Evolutionary conservation across 2,888 invertebrate genomes (phyloP), one percentile per base, ranked within the genome.

Genomic region (Buathra laborator): DNA sequence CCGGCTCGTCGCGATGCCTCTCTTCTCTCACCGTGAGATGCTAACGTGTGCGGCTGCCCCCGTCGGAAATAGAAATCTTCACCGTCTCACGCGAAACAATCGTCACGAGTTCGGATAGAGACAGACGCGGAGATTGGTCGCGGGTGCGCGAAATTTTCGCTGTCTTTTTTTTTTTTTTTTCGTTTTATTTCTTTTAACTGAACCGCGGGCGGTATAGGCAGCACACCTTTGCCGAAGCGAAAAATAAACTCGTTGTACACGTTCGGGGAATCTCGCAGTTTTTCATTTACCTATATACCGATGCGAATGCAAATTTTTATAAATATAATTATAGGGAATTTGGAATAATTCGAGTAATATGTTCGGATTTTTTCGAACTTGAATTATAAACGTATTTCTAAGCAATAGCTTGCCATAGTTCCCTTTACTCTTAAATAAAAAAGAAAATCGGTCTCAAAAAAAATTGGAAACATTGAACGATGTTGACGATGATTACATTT

Each of bases 171-270:
- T 53, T 29, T 32, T 9, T 16, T 67, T 46, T 67, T 67, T 29
- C 32, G 9, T 46, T 29, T 46, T 32, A 24, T 9, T 53, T 37
- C 19, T 37, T 16, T 67, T 75, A 56, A 43, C 24, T 14, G 24
- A 59, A 78, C 48, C 70, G 12, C 59, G 43, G 19, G 2, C 7
- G 24, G 19, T 37, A 56, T 43, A 59, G 37, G 14, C 37, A 37
- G 37, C 37, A 43, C 37, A 76, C 75, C 70, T 85, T 74, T 78
- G 51, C 75, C 80, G 53, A 85, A 71, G 80, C 89, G 85, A 86
- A 86, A 89, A 90, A 90, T 89, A 89, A 90, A 89, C 88, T 56
- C 68, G 71, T 84, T 85, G 81, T 79, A 86, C 83, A 84, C 68
- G 83, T 87, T 82, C 76, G 85, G 80, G 88, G 88, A 89, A 89